Conservation (phyloP, 2,888 invertebrate species). For the Napeogenes inachia region DNA sequence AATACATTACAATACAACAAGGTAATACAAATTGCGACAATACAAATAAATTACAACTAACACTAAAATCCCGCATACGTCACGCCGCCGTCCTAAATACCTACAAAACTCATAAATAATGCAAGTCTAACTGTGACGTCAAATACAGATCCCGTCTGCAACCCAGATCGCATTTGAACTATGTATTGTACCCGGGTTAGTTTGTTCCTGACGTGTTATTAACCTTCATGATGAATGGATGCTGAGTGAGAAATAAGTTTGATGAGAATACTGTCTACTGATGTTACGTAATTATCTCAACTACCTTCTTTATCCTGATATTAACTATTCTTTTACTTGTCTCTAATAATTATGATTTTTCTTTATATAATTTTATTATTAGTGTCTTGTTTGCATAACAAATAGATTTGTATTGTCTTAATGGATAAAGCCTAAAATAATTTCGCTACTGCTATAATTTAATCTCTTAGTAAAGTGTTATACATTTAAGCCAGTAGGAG, state of each 20-base stretch:
- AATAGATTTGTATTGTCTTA: no score
- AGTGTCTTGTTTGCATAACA: no score
- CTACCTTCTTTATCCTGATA: no score
- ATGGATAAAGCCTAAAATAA: no score
- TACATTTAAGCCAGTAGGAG: slow-evolving; percentile 31
- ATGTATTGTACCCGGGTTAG: slow-evolving; percentile 39
- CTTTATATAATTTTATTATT: no score
- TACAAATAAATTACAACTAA: slow-evolving; percentile 20
- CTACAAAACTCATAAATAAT: slow-evolving; percentile 63
- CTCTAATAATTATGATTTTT: no score
- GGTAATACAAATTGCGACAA: slow-evolving; percentile 2
- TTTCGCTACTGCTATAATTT: not conserved
- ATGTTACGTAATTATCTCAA: no score
- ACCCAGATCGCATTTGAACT: slow-evolving; percentile 57
- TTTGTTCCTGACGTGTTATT: slow-evolving; percentile 39
- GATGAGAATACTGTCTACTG: slow-evolving; percentile 13
- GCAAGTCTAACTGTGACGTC: slow-evolving; percentile 61
- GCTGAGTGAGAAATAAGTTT: slow-evolving; percentile 9
- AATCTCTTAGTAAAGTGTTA: slow-evolving; percentile 17
- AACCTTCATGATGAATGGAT: slow-evolving; percentile 38
- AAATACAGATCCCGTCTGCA: slow-evolving; percentile 58
- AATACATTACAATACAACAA: not conserved
- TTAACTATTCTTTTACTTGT: no score
- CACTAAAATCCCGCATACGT: slow-evolving; percentile 19
- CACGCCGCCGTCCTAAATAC: slow-evolving; percentile 39